Evolutionary conservation across 2,113 vertebrate genomes (phyloP).

Genomic region (Periophthalmus modestus): DNA sequence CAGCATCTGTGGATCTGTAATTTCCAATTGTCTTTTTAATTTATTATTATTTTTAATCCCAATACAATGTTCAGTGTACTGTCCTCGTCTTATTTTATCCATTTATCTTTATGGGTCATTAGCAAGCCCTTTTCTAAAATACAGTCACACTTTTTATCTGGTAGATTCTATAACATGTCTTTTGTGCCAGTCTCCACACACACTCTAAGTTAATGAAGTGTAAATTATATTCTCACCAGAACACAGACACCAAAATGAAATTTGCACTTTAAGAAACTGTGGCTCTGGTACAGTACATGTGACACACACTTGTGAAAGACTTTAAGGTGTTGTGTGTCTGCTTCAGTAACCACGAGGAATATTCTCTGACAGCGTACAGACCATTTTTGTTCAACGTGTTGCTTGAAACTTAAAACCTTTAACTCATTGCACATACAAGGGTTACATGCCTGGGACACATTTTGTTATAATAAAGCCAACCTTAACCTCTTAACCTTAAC

Average conservation of each 20-base stretch:
- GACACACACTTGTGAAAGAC: conserved; percentile 26
- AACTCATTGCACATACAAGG: too few species aligned
- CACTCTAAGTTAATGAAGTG: conserved; percentile 42
- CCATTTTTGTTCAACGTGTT: neutral
- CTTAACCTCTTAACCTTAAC: too few species aligned
- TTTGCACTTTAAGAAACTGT: conserved; percentile 60
- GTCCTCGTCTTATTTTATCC: neutral
- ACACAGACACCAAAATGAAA: conserved; percentile 54
- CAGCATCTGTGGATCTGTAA: too few species aligned
- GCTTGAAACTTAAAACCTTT: neutral
- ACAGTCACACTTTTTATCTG: neutral
- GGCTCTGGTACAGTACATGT: conserved; percentile 17
- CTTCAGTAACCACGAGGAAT: conserved; percentile 57
- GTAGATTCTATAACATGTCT: neutral
- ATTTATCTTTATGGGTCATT: neutral
- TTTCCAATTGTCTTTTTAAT: too few species aligned
- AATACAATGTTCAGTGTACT: neutral
- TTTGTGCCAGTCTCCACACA: conserved; percentile 9
- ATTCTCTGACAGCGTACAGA: conserved; percentile 54
- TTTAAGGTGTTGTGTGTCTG: conserved; percentile 59
- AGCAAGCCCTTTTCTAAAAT: neutral
- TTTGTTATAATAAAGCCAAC: too few species aligned
- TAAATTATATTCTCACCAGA: conserved; percentile 50
- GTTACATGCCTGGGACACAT: too few species aligned
- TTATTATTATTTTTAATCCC: too few species aligned